A percentile compares a stretch with the other conserved stretches of the same genome.
phyloP scores from a whole-genome alignment of 2,888 invertebrate genomes.

The Teinopalpus imperialis region DNA sequence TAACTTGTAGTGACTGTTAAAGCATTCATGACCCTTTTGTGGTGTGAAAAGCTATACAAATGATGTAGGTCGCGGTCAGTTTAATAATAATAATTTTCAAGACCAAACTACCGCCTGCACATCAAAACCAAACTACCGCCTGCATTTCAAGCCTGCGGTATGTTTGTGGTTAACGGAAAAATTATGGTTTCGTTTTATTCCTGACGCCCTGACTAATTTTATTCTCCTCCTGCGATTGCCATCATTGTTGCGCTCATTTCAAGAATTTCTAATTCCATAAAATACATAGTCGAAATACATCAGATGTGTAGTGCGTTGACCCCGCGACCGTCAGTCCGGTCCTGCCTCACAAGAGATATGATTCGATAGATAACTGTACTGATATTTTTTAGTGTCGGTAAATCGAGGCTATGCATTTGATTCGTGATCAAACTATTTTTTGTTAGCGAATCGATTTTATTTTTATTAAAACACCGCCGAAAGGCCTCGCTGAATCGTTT shows the following conservation, averaged over 20 bases:
- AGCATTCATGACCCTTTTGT: too few species aligned
- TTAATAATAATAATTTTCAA: constrained; percentile 4
- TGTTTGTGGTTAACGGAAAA: constrained; percentile 18
- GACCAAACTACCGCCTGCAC: too few species aligned
- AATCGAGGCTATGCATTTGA: constrained; percentile 66
- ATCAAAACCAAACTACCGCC: constrained; percentile 1
- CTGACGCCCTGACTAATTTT: neutral
- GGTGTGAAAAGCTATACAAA: too few species aligned
- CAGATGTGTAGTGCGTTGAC: constrained; percentile 56
- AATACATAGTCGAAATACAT: constrained; percentile 53
- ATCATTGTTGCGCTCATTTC: constrained; percentile 38
- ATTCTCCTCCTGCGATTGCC: constrained; percentile 10
- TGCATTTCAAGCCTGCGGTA: constrained; percentile 9
- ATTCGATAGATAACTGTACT: constrained; percentile 78
- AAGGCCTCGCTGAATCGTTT: constrained; percentile 20
- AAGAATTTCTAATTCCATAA: constrained; percentile 50
- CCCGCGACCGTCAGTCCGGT: constrained; percentile 44
- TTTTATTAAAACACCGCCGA: constrained; percentile 20
- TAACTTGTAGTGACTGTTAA: too few species aligned
- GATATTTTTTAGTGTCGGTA: constrained; percentile 63
- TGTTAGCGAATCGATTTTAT: constrained; percentile 29
- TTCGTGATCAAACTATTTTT: constrained; percentile 45
- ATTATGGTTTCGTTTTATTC: neutral
- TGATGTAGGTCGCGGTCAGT: constrained; percentile 1
- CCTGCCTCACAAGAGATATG: constrained; percentile 67